Evolutionary conservation across 2,113 vertebrate genomes (phyloP).

Genomic region (Perognathus longimembris): DNA sequence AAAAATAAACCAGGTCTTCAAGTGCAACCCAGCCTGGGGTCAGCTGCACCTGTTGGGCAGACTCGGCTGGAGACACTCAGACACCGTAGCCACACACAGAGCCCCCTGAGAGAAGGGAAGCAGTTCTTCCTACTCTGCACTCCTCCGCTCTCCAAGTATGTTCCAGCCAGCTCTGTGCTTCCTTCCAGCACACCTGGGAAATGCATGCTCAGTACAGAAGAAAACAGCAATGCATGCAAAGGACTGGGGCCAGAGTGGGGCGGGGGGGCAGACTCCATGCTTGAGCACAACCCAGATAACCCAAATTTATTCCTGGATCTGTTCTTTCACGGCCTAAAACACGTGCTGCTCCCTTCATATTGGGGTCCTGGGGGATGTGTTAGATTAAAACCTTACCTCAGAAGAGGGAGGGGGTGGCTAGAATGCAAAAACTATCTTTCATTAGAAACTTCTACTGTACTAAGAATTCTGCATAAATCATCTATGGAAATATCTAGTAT

Average conservation of each 20-base stretch:
- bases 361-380: too few species aligned
- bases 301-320: neutral
- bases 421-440: neutral
- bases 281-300: neutral
- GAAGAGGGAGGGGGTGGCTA: neutral
- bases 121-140: neutral
- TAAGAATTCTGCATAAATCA: neutral
- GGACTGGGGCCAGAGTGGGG: accelerated
- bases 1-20: too few species aligned
- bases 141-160: neutral
- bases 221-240: neutral
- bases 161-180: neutral
- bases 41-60: neutral
- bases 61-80: neutral
- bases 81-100: neutral
- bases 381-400: neutral
- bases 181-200: neutral
- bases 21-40: neutral
- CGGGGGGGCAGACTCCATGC: neutral
- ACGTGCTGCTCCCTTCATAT: neutral
- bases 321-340: neutral
- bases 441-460: neutral
- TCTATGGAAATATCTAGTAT: neutral
- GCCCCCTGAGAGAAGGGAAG: conserved; percentile 1
- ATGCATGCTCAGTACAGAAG: neutral